Evolutionary conservation across 2,797 vertebrate genomes (phyloP), one percentile per base, ranked within the genome.

Genomic region (Arrhamphus sclerolepis): DNA sequence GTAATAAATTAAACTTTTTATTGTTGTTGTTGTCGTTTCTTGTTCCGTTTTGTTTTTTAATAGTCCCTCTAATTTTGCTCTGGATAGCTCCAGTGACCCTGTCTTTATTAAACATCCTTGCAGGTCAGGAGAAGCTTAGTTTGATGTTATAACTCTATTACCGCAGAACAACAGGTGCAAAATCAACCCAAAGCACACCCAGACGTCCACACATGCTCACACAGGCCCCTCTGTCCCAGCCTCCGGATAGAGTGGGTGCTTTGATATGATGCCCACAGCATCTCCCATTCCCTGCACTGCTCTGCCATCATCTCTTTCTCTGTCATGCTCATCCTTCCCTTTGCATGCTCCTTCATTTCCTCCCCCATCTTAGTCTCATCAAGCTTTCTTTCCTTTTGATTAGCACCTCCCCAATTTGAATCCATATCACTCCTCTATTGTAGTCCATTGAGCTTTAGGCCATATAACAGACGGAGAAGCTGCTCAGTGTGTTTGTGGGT

Each of bases 261-360:
- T 91, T 91, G 88, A 90, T 87, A 84, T 88, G 78, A 81, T 89
- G 87, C 88, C 88, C 81, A 60, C 74, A 76, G 67, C 81, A 62
- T 83, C 71, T 66, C 76, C 72, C 56, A 72, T 86, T 83, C 84
- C 81, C 76, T 40, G 43, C 78, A 75, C 71, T 34, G 9, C 78
- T 82, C 77, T 78, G 56, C 73, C 61, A 24, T 78, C 39, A 41
- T 50, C 64, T 78, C 56, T 49, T 76, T 52, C 61, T 62, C 72
- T 44, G 8, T 71, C 75, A 83, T 64, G 51, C 58, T 72, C 68
- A 59, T 44, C 59, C 54, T 49, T 70, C 56, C 40, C 29, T 70
- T 26, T 26, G 42, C 62, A 58, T 29, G 10, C 46, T 69, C 60
- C 43, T 46, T 68, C 46, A 1, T 74, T 78, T 77, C 74, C 70